Conservation (phyloP, 2,888 invertebrate genomes). For the Hemithea aestivaria region DNA sequence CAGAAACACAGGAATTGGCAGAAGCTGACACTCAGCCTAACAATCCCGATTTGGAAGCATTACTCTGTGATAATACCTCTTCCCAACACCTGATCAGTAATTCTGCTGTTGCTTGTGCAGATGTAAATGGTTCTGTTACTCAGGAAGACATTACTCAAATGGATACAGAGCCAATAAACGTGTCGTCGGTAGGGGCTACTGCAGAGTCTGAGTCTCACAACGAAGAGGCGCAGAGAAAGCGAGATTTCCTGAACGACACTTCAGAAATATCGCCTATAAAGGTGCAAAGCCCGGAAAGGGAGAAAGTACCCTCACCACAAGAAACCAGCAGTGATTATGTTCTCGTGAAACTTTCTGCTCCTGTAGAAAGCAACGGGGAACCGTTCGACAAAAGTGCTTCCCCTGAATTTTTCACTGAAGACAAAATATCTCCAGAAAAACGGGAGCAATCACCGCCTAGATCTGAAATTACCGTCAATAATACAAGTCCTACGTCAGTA, state of each 20-base stretch:
- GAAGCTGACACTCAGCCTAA: conserved; percentile 59
- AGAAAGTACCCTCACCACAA: conserved; percentile 50
- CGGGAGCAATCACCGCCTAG: conserved; percentile 64
- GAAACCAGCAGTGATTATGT: conserved; percentile 61
- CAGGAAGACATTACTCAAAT: conserved; percentile 2
- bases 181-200: background rate
- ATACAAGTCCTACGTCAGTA: conserved; percentile 57
- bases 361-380: conserved; percentile 62
- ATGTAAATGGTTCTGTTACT: background rate
- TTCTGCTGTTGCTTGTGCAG: too few species aligned
- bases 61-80: conserved; percentile 7
- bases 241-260: conserved; percentile 78
- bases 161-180: background rate
- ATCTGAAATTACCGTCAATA: conserved; percentile 37
- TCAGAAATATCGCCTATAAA: conserved; percentile 81
- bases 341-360: conserved; percentile 58
- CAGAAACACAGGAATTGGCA: conserved; percentile 52
- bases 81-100: background rate
- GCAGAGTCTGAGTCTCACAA: conserved; percentile 48
- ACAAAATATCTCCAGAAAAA: conserved; percentile 63
- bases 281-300: conserved; percentile 56
- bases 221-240: conserved; percentile 58
- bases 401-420: conserved; percentile 71
- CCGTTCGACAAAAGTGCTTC: conserved; percentile 58
- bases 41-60: conserved; percentile 30